Evolutionary conservation across 2,113 vertebrate genomes (phyloP).

Genomic region (Danionella cerebrum): DNA sequence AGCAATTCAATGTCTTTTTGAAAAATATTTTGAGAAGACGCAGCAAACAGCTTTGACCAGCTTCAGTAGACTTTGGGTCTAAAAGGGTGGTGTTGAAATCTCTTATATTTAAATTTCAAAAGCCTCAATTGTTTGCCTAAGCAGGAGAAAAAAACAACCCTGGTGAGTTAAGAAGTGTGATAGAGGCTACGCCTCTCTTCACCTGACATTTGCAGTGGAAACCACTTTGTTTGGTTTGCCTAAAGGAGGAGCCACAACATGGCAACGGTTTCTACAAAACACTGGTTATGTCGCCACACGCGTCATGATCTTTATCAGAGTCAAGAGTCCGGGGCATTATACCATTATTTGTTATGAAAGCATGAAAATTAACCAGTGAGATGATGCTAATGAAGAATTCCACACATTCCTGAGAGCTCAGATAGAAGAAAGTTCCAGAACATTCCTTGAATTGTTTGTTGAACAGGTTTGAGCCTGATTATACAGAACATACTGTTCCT

Average conservation of each 20-base stretch:
- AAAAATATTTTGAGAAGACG: too few relatives aligned
- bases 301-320: background rate
- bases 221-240: constrained; percentile 48
- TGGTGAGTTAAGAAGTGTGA: constrained; percentile 26
- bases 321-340: background rate
- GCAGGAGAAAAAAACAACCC: too few relatives aligned
- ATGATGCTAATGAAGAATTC: constrained; percentile 26
- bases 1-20: too few relatives aligned
- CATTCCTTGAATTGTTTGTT: background rate
- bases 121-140: too few relatives aligned
- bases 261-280: constrained; percentile 34
- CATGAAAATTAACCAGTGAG: background rate
- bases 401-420: constrained; percentile 28
- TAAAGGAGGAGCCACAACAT: constrained; percentile 10
- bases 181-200: constrained; percentile 19
- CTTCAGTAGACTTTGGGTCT: too few relatives aligned
- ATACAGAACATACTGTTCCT: background rate
- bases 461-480: background rate
- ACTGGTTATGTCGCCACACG: background rate
- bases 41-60: too few relatives aligned
- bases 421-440: background rate
- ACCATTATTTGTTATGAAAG: background rate
- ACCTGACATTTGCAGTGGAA: constrained; percentile 42
- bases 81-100: too few relatives aligned
- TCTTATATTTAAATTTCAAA: too few relatives aligned